Percentiles rank a stretch among this genome's conserved stretches.
Evolutionary conservation across 2,888 invertebrate genomes (phyloP).

Genomic region (Drosophila multiciliata): DNA sequence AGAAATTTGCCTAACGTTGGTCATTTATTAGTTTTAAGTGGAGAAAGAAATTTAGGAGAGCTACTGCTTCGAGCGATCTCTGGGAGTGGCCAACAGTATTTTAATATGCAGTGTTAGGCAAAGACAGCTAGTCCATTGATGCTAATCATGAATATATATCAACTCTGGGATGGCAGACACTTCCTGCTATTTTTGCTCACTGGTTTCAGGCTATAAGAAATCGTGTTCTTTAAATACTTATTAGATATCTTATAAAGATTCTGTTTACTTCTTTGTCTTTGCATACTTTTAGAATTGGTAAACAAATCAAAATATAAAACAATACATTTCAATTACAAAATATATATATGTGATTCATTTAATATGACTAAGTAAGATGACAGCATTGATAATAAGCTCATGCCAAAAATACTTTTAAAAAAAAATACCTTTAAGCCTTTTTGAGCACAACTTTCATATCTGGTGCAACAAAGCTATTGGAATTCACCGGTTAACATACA

Average conservation of each 20-base stretch:
- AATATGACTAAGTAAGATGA: conserved; percentile 44
- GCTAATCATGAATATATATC: not conserved
- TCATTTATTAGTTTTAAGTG: conserved; percentile 34
- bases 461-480: conserved; percentile 8
- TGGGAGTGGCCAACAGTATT: not conserved
- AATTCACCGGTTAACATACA: conserved; percentile 35
- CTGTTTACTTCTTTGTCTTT: not conserved
- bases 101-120: not conserved
- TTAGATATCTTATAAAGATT: not conserved
- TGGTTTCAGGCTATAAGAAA: not conserved
- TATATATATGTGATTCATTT: not conserved
- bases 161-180: not conserved
- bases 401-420: conserved; percentile 16
- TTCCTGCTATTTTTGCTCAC: not conserved
- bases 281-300: not conserved
- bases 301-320: not conserved
- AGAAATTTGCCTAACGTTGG: conserved; percentile 36
- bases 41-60: conserved; percentile 23
- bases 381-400: conserved; percentile 48
- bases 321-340: not conserved
- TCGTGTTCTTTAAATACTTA: not conserved
- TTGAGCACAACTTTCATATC: conserved; percentile 37
- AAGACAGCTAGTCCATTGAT: not conserved
- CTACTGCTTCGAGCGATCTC: conserved; percentile 3
- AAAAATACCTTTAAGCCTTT: not conserved